phyloP scores from a whole-genome alignment of 1,140 invertebrate genomes.

The Onthophagus taurus region DNA sequence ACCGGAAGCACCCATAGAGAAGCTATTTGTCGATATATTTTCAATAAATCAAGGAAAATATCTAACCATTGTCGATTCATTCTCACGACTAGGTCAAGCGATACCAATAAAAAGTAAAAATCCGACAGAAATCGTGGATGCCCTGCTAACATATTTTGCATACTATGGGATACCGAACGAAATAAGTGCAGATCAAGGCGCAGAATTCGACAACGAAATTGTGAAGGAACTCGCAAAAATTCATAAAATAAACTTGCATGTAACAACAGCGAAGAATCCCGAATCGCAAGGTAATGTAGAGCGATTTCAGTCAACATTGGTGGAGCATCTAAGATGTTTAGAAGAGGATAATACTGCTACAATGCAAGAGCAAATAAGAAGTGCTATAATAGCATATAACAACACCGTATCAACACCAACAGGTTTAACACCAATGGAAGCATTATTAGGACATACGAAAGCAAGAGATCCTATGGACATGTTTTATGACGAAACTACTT shows the following conservation, averaged over 20 bases:
- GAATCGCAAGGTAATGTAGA: no score
- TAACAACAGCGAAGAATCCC: no score
- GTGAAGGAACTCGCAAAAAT: no score
- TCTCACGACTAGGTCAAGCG: slow-evolving; percentile 11
- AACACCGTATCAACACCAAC: background rate
- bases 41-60: slow-evolving; percentile 18
- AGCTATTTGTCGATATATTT: slow-evolving; percentile 27
- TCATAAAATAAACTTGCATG: no score
- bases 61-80: slow-evolving; percentile 9
- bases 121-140: slow-evolving; percentile 3
- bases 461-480: slow-evolving; percentile 1
- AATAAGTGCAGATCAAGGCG: background rate
- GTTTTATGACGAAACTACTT: slow-evolving; percentile 1
- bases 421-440: background rate
- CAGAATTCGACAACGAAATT: background rate
- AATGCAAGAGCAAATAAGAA: no score
- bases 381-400: slow-evolving; percentile 5
- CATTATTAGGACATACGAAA: background rate
- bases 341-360: no score
- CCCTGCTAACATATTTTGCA: slow-evolving; percentile 4
- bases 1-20: slow-evolving; percentile 29
- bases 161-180: slow-evolving; percentile 4
- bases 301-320: no score
- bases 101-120: slow-evolving; percentile 4
- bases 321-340: no score